Base-by-base conservation (phyloP, 2,113 vertebrate species). In the Piprites chloris region DNA sequence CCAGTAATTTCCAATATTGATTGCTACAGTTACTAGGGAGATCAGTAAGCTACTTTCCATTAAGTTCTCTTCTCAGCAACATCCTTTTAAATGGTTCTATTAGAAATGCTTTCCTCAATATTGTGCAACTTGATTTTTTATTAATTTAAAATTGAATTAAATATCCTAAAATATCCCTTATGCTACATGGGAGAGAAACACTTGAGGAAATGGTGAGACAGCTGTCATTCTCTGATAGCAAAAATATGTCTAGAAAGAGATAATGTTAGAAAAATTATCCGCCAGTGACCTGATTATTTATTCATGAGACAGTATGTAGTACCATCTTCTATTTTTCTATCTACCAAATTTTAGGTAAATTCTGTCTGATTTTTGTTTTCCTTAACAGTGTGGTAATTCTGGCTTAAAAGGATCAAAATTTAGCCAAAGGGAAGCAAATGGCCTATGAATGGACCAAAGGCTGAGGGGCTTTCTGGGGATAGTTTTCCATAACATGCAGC, bases 291-390 rank as follows among this genome's bases (percentile, higher is more conserved):
- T 61, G 33, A 87, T 9, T 6, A 62, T 26, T 80, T 80, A 28
- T 53, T 67, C 21, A 61, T 28, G 8, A 61, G 22, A 41, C 6
- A 39, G 19, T 33, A 22, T 20, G 5, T n/a, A 52, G 71, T 1
- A 11, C 2, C 6, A 16, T 26, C 4, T 0, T 49, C 16, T 4
- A 10, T 37, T 62, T 17, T 35, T 61, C 42, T 55, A 7, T n/a
- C 6, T 8, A 39, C 2, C 4, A 86, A 16, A 39, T 67, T 77
- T 49, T n/a, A 65, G 7, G 15, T 13, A 9, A 12, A 42, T 37
- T 59, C 71, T 23, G 21, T 59, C 24, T 59, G 33, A 6, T 27
- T 69, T 62, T 32, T 8, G 3, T 72, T 82, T n/a, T 91, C 10
- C 18, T 72, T 37, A 87, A 32, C 10, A n/a, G 21, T 59, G 23